A percentile compares a stretch with the other conserved stretches of the same genome.
Evolutionary conservation across 2,113 vertebrate genomes (phyloP).

Genomic region (Alouatta palliata): DNA sequence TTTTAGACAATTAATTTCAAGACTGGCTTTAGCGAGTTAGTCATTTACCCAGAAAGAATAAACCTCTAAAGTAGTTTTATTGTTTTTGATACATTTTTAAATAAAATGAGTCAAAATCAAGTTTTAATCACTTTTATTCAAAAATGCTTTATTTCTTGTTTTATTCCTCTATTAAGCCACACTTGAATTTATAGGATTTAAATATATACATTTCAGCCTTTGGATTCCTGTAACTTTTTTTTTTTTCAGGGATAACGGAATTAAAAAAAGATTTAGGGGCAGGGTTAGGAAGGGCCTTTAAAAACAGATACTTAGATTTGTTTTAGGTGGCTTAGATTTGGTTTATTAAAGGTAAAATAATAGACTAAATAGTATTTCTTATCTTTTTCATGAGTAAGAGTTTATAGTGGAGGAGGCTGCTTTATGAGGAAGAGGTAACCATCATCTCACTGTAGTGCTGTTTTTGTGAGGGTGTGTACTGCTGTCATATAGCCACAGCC

Average conservation of each 20-base stretch:
- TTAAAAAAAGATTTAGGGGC: neutral
- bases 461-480: neutral
- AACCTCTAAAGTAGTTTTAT: neutral
- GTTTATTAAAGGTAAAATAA: conserved; percentile 17
- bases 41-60: conserved; percentile 21
- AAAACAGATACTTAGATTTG: conserved; percentile 10
- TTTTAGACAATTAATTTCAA: conserved; percentile 1
- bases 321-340: neutral
- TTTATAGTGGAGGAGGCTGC: neutral
- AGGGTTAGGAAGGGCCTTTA: neutral
- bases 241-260: conserved; percentile 8
- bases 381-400: neutral
- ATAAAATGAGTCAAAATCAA: conserved; percentile 10
- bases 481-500: neutral
- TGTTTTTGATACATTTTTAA: conserved; percentile 43
- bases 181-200: conserved; percentile 39
- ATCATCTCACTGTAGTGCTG: neutral
- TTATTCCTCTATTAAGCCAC: neutral
- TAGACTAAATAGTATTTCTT: neutral
- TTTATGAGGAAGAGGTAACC: neutral
- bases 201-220: neutral
- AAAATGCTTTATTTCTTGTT: neutral
- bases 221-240: conserved; percentile 26
- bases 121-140: conserved; percentile 45
- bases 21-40: conserved; percentile 3